Evolutionary conservation across 2,888 invertebrate species (phyloP).

Genomic region (Copidosoma aretas): DNA sequence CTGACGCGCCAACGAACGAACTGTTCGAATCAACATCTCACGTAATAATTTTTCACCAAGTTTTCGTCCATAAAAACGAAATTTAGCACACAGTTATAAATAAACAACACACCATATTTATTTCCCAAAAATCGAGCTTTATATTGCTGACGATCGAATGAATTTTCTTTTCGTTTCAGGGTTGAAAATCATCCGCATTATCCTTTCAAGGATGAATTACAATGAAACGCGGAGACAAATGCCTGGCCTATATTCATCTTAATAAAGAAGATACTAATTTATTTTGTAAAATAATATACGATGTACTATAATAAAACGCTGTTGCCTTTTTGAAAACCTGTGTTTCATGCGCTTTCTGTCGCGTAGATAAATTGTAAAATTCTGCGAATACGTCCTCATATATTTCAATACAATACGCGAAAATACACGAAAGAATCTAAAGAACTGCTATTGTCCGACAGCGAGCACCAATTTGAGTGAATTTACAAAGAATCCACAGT

Average conservation of each 20-base stretch:
- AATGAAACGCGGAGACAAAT: not conserved
- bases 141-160: not conserved
- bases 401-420: too few relatives aligned
- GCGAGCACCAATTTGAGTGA: too few relatives aligned
- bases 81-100: too few relatives aligned
- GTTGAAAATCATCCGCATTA: constrained; percentile 75
- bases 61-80: too few relatives aligned
- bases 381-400: not conserved
- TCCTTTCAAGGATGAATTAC: constrained; percentile 65
- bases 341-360: not conserved
- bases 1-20: not conserved
- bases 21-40: too few relatives aligned
- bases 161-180: constrained; percentile 54
- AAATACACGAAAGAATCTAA: too few relatives aligned
- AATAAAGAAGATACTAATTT: not conserved
- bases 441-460: too few relatives aligned
- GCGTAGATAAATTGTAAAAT: not conserved
- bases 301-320: not conserved
- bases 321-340: not conserved
- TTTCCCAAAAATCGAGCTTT: too few relatives aligned
- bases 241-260: not conserved
- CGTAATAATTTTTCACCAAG: too few relatives aligned
- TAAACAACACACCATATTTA: too few relatives aligned
- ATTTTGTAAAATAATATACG: not conserved
- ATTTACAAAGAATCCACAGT: too few relatives aligned